A percentile compares a stretch with the other conserved stretches of the same genome.
Evolutionary conservation across 2,113 vertebrate species (phyloP).

Genomic region (Leucopternis melanops): DNA sequence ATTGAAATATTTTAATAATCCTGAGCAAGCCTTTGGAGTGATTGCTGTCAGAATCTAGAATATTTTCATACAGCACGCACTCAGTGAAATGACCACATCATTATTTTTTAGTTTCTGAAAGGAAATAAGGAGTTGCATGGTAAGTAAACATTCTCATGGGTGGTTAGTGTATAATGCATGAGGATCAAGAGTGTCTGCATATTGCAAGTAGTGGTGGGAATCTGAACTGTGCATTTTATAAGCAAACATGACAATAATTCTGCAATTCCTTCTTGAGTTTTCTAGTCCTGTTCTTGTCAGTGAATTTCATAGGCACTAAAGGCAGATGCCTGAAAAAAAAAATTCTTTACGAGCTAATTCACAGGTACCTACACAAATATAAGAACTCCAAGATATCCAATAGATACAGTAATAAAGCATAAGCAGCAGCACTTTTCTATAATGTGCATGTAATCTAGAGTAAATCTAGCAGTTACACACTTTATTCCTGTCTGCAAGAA

Average conservation of each 20-base stretch:
- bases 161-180: neutral
- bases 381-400: neutral
- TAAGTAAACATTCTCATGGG: neutral
- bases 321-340: neutral
- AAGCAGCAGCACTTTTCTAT: neutral
- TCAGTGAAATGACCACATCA: neutral
- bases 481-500: neutral
- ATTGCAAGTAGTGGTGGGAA: neutral
- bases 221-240: neutral
- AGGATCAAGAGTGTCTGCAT: neutral
- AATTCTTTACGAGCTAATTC: neutral
- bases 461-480: neutral
- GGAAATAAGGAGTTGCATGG: neutral
- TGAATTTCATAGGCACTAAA: neutral
- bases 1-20: neutral
- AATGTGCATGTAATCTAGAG: neutral
- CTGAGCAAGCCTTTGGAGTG: neutral
- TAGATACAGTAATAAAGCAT: neutral
- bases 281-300: neutral
- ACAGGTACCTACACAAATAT: neutral
- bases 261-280: neutral
- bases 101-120: neutral
- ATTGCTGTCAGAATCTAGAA: neutral
- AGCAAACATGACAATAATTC: neutral
- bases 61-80: neutral